These are phyloP conservation scores for Variabilichromis moorii DNA, from an alignment of 2,113 vertebrate genomes.

Conservation along the genomic window DNA sequence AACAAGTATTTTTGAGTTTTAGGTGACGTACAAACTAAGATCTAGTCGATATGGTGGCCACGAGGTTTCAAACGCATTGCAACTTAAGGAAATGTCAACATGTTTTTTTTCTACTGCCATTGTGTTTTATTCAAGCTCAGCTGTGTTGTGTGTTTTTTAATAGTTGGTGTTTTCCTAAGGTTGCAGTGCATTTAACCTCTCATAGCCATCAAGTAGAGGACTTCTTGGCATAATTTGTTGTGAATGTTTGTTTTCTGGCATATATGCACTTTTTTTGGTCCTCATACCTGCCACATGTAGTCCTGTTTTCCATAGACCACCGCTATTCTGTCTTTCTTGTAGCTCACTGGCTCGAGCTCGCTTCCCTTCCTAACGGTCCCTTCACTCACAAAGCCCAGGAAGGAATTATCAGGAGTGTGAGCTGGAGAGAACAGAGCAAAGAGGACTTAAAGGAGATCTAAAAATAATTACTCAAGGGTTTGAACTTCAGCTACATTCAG, in stretches of 20 bases:
- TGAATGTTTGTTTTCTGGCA: neutral
- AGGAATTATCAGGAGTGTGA: slow-evolving; percentile 71
- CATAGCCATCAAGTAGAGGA: neutral
- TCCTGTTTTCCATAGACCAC: slow-evolving; percentile 71
- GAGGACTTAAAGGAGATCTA: neutral
- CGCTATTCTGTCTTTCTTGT: slow-evolving; percentile 53
- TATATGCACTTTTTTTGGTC: neutral
- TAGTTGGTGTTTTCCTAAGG: neutral
- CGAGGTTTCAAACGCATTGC: neutral
- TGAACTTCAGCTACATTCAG: neutral
- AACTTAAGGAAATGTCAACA: neutral
- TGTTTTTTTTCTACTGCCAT: neutral
- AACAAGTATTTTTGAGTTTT: neutral
- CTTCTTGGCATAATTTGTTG: neutral
- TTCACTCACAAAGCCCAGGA: slow-evolving; percentile 68
- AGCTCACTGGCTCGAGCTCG: neutral
- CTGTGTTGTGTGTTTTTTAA: neutral
- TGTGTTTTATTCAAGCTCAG: neutral
- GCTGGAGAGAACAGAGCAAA: slow-evolving; percentile 26
- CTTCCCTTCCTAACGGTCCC: slow-evolving; percentile 5
- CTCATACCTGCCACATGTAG: slow-evolving; percentile 70
- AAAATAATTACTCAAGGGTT: neutral
- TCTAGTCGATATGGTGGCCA: neutral
- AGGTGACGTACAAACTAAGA: neutral
- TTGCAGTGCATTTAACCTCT: neutral